phyloP scores from a whole-genome alignment of 2,888 invertebrate genomes.

The Embidobia sp. region DNA sequence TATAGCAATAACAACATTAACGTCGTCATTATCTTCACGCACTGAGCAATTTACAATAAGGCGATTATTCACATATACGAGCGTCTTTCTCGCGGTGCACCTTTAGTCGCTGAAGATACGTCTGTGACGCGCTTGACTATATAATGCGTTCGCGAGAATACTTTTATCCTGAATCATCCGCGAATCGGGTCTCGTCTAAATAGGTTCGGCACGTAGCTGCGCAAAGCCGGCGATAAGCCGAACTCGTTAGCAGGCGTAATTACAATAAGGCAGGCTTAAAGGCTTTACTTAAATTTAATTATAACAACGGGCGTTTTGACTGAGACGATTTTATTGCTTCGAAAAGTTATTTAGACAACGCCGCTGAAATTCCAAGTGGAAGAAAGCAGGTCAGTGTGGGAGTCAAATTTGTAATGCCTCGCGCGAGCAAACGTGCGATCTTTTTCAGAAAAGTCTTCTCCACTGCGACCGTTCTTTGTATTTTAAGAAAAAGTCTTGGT shows the following conservation, averaged over 20 bases:
- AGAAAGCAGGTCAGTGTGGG: conserved; percentile 3
- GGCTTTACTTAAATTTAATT: conserved; percentile 29
- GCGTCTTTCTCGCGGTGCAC: conserved; percentile 8
- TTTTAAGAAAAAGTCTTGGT: conserved; percentile 10
- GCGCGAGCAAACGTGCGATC: conserved; percentile 13
- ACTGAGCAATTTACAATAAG: conserved; percentile 33
- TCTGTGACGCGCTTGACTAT: conserved; percentile 6
- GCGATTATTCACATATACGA: conserved; percentile 36
- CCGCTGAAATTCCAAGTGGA: conserved; percentile 28
- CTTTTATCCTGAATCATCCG: conserved; percentile 38
- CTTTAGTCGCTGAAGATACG: conserved; percentile 30
- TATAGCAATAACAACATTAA: conserved; percentile 22
- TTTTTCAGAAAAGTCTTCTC: conserved; percentile 20
- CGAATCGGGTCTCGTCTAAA: conserved; percentile 20
- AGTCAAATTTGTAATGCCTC: conserved; percentile 20
- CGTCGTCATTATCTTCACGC: conserved; percentile 41
- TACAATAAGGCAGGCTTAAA: conserved; percentile 21
- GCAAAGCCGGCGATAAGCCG: conserved; percentile 28
- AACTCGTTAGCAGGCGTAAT: conserved; percentile 10
- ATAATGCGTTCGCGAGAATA: conserved; percentile 26
- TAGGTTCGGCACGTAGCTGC: conserved; percentile 26
- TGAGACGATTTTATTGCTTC: conserved; percentile 25
- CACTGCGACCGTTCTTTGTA: conserved; percentile 9
- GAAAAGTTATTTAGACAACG: conserved; percentile 34
- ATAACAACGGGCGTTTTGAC: conserved; percentile 8